Evolutionary conservation across 2,888 invertebrate species (phyloP), one percentile per base, ranked within the genome.

Genomic region (Pyrocoelia pectoralis): DNA sequence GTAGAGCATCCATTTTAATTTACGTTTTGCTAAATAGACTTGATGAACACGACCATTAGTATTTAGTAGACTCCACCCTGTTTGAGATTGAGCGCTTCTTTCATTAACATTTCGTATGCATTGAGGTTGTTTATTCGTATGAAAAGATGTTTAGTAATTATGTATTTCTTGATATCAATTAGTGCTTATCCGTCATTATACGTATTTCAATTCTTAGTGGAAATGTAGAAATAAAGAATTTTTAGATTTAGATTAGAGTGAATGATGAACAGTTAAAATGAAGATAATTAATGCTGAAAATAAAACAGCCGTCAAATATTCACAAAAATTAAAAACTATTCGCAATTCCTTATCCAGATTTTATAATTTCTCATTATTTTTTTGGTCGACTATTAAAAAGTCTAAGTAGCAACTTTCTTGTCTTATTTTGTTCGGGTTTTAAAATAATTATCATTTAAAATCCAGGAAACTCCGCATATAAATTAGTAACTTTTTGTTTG

Each of bases 371-470:
- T 33, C 41, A 63, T 63, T 63, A 54, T 63, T 63, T 58, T 50
- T 14, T 43, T 63, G 58, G 54, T 63, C 63, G 12, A 43, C 55
- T 63, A 29, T 43, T 54, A 52, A 33, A 50, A 50, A 60, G 55
- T 50, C 48, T 64, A 60, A 63, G 60, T 60, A 60, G 56, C 55
- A 68, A 68, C 61, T 65, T 70, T 70, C 62, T 62, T 61, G 65
- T 69, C 60, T 70, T 68, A 69, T 72, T 71, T 71, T 67, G 66
- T 66, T 66, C 65, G 67, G 63, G 73, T 75, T 75, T 73, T 73
- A 75, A 74, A 76, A 77, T 77, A 76, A 77, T 75, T 73, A 76
- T 75, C 75, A 72, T 72, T 73, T 73, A 74, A 74, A 75, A 76
- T 73, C 70, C 67, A 68, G 71, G 73, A 74, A 75, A 73, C 72